phyloP scores from a whole-genome alignment of 2,888 invertebrate genomes.

The Lithosia quadra region DNA sequence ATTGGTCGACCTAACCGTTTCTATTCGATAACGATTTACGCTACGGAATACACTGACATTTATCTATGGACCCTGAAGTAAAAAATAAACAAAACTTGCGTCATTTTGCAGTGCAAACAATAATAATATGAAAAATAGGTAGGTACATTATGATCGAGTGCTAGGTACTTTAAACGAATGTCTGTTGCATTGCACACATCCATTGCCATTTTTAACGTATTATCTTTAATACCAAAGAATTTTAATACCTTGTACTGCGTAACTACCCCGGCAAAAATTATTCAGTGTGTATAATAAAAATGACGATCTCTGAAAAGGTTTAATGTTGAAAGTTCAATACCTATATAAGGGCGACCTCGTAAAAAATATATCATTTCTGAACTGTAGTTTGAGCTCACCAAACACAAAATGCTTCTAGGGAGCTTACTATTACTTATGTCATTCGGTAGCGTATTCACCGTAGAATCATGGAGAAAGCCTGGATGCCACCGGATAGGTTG shows the following conservation, averaged over 20 bases:
- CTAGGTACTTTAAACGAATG: not conserved
- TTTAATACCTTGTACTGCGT: not conserved
- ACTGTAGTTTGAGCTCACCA: slow-evolving; percentile 21
- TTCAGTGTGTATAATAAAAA: not conserved
- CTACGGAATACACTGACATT: no score
- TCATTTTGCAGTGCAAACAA: no score
- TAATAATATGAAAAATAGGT: not conserved
- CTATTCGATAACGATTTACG: no score
- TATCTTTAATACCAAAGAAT: no score
- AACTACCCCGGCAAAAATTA: not conserved
- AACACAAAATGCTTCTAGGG: slow-evolving; percentile 67
- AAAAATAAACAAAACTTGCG: no score
- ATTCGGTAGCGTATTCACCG: slow-evolving; percentile 75
- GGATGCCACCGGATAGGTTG: slow-evolving; percentile 93
- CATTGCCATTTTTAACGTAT: no score
- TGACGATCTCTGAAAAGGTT: slow-evolving; percentile 35
- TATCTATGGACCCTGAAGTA: no score
- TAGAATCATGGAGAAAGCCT: slow-evolving; percentile 89
- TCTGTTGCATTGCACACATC: no score
- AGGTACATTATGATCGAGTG: not conserved
- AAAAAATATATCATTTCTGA: slow-evolving; percentile 51
- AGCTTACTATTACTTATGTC: slow-evolving; percentile 67
- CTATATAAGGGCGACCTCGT: slow-evolving; percentile 50
- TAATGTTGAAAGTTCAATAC: not conserved
- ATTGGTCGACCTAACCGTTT: no score